Evolutionary conservation across 1,140 invertebrate genomes (phyloP).

Genomic region (Eumeta japonica): DNA sequence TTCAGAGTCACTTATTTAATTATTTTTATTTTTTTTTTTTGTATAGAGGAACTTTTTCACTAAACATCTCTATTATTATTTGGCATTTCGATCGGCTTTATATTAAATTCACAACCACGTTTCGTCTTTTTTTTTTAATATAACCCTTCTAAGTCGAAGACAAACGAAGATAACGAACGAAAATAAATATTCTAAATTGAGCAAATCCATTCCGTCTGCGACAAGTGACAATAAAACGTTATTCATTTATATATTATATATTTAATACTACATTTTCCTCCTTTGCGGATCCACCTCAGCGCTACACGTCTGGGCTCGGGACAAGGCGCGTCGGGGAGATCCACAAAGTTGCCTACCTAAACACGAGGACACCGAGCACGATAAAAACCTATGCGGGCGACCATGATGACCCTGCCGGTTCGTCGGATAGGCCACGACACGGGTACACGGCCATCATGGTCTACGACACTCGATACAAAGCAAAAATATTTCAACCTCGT

Average conservation of each 20-base stretch:
- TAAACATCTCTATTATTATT: constrained; percentile 21
- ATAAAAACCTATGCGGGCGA: background rate
- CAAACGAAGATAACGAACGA: constrained; percentile 15
- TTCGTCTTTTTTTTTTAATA: constrained; percentile 26
- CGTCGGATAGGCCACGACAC: too few relatives aligned
- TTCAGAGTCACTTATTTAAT: constrained; percentile 38
- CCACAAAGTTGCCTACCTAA: background rate
- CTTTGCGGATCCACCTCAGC: background rate
- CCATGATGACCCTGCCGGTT: background rate
- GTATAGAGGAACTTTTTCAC: too few relatives aligned
- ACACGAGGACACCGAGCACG: background rate
- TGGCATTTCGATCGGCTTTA: constrained; percentile 21
- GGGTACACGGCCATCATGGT: too few relatives aligned
- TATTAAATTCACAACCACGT: constrained; percentile 46
- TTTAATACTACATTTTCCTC: constrained; percentile 3
- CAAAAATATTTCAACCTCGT: constrained; percentile 1
- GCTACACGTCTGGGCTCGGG: too few relatives aligned
- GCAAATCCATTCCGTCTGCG: constrained; percentile 32
- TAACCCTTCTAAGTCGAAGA: constrained; percentile 13
- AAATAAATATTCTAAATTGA: constrained; percentile 35
- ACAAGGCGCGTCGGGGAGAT: too few relatives aligned
- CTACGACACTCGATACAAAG: too few relatives aligned
- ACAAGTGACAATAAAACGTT: constrained; percentile 41
- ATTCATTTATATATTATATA: constrained; percentile 21
- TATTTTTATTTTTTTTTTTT: too few relatives aligned